These are phyloP conservation scores for Peromyscus californicus DNA, from an alignment of 2,113 vertebrate genomes.

Conservation along the genomic window DNA sequence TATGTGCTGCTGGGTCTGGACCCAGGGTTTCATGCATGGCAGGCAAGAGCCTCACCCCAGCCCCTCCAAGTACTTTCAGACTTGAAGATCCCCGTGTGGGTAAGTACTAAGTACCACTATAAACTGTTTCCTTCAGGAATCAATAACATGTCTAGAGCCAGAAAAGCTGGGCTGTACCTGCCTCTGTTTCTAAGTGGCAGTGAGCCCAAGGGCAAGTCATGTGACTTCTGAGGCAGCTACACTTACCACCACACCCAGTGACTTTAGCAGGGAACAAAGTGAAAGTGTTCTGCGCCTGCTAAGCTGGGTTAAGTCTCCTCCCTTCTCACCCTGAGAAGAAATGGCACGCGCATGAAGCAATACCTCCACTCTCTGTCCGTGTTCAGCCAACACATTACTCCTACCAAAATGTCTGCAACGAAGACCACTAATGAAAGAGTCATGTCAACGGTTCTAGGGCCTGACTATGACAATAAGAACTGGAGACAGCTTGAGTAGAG, in stretches of 20 bases:
- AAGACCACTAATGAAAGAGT: slow-evolving; percentile 43
- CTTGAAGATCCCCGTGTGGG: background rate
- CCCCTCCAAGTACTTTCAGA: background rate
- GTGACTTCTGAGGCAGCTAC: background rate
- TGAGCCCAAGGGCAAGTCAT: background rate
- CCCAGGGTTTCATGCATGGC: background rate
- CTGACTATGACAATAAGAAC: slow-evolving; percentile 55
- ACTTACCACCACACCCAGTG: background rate
- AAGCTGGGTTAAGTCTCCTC: background rate
- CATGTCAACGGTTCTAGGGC: slow-evolving; percentile 22
- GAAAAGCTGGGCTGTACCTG: background rate
- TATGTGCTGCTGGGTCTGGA: background rate
- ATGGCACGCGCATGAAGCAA: background rate
- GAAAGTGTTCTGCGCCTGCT: slow-evolving; percentile 8
- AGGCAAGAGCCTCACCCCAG: background rate
- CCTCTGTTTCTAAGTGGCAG: background rate
- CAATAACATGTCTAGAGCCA: background rate
- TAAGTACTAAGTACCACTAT: background rate
- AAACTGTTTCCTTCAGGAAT: background rate
- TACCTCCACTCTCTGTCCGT: slow-evolving; percentile 3
- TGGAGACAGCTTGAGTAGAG: background rate
- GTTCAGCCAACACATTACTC: slow-evolving; percentile 15
- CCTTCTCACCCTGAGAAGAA: background rate
- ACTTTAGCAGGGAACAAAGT: background rate
- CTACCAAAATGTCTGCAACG: slow-evolving; percentile 41